Evolutionary conservation across 2,888 invertebrate genomes (phyloP).

Genomic region (Sarcophaga caerulescens): DNA sequence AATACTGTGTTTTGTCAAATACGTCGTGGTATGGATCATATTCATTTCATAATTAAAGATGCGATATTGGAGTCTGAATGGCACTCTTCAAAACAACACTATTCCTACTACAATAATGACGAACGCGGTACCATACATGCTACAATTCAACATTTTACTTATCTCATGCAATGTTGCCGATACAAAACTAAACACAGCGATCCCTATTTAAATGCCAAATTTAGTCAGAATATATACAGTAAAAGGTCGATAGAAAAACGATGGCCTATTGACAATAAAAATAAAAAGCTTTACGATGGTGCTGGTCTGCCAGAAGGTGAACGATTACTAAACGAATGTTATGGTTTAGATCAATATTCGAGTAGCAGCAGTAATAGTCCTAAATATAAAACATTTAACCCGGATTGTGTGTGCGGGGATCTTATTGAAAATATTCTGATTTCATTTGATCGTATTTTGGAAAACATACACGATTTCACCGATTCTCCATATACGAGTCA

Average conservation of each 20-base stretch:
- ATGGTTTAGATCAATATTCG: constrained; percentile 58
- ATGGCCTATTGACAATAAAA: constrained; percentile 73
- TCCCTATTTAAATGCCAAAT: constrained; percentile 59
- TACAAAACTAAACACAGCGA: constrained; percentile 63
- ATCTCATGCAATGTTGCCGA: constrained; percentile 86
- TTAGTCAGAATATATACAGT: constrained; percentile 61
- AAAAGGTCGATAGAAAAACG: constrained; percentile 55
- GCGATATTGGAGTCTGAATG: constrained; percentile 89
- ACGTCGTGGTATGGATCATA: constrained; percentile 97
- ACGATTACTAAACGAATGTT: constrained; percentile 58
- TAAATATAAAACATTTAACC: constrained; percentile 75
- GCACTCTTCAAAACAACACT: constrained; percentile 72
- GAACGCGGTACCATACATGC: constrained; percentile 87
- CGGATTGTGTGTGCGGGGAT: constrained; percentile 72
- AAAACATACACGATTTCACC: constrained; percentile 98
- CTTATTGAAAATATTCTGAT: constrained; percentile 90
- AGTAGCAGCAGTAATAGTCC: constrained; percentile 46
- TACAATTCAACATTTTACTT: constrained; percentile 90
- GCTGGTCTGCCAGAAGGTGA: constrained; percentile 61
- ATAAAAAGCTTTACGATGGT: constrained; percentile 71
- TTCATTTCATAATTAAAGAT: constrained; percentile 98
- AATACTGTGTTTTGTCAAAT: constrained; percentile 99
- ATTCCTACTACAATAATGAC: constrained; percentile 77
- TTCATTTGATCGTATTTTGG: constrained; percentile 94
- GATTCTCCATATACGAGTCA: constrained; percentile 99